Base-by-base conservation (phyloP, 2,888 invertebrate genomes). In the Mesorhabditis belari region DNA sequence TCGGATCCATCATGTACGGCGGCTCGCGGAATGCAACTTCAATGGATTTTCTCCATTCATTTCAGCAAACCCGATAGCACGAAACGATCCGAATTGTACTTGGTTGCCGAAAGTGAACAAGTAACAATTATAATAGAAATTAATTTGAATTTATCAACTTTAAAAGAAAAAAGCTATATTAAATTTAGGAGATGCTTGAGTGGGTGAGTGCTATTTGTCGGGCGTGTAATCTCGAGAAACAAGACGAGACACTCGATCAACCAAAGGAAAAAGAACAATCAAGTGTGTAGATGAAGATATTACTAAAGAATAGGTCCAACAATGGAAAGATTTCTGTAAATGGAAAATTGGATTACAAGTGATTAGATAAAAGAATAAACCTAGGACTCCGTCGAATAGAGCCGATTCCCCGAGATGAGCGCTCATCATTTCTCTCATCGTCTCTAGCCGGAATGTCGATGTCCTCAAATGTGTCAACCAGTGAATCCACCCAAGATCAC, bases 41-140 rank as follows among this genome's bases (percentile, higher is more conserved):
- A 58, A 29, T 58, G 58, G 58, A 58, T 58, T 24, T 58, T 58
- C 52, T 50, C 58, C 28, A n/a, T 58, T 21, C 58, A 58, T 35
- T 51, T 51, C 51, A 5, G 29, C 51, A 58, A 58, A 23, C 26
- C 35, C 28, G 58, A 58, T 12, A 23, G 51, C 5, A 35, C 51
- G 19, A 23, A 23, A 23, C 12, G n/a, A 9, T 26, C 51, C 28
- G 28, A 58, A 35, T 29, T 58, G 28, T 58, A 51, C 52, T 26
- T 58, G 3, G 50, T 27, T 5, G 50, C 58, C 4, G 52, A 25
- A 24, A 27, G 17, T 21, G 27, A 52, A 26, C 49, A 58, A 24
- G 57, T 57, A 23, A n/a, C n/a, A n/a, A n/a, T n/a, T n/a, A n/a
- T n/a, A n/a, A 35, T 6, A 35, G 35, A 35, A 17, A 35, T 6